Evolutionary conservation across 2,888 invertebrate genomes (phyloP), one percentile per base, ranked within the genome.

Genomic region (Tenthredo livida): DNA sequence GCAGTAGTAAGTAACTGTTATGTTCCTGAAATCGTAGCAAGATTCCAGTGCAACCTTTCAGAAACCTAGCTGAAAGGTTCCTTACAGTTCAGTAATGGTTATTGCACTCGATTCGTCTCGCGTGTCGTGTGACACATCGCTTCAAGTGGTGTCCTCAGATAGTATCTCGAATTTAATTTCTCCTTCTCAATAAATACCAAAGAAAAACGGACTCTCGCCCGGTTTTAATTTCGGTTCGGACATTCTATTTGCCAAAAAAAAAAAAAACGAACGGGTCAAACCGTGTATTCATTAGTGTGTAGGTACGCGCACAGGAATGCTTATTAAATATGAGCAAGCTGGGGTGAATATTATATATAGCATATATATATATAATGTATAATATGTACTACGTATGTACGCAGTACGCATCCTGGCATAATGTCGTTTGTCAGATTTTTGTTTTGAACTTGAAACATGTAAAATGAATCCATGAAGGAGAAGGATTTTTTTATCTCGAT

Each of bases 351-450:
- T 50, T 50, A 6, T 50, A 50, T 17, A 17, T 29, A 65, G 6
- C 29, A 12, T 65, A 37, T 7, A 33, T 33, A 65, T 33, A 25
- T 67, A 43, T 33, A 25, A 43, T 33, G 0, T 33, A 33, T 33
- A 25, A 10, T 43, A 43, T 43, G 40, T 43, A 10, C 40, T 10
- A 10, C n/a, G n/a, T n/a, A n/a, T n/a, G n/a, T 29, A 29, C 12
- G 17, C 4, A 72, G n/a, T 37, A 72, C 40, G 7, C 72, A 72
- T 21, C 72, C 43, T 40, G n/a, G 43, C 72, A 40, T 40, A 73
- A 73, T n/a, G 40, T 21, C n/a, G 10, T 73, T 40, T 73, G 40
- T 73, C 21, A 73, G 40, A 40, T n/a, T 73, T 40, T 40, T 73
- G 29, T n/a, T 17, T 40, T 12, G 9, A 7, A 37, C 15, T 54